Evolutionary conservation across 2,113 vertebrate species (phyloP), one percentile per base, ranked within the genome.

Genomic region (Uria lomvia): DNA sequence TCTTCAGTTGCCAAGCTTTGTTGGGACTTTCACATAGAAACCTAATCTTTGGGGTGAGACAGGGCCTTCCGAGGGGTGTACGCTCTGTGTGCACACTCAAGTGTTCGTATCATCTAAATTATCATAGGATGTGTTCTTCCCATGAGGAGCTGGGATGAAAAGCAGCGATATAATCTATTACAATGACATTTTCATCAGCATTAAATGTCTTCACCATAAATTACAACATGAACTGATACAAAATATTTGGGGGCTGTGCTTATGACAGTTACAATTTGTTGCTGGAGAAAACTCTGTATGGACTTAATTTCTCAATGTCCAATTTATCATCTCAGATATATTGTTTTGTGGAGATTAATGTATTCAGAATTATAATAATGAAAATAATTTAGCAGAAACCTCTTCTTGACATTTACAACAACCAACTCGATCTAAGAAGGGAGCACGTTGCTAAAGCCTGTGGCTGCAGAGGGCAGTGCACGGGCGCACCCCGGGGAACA

Each of bases 161-260:
- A 65, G 45, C 29, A 67, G 49, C 2, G 4, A 49, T 52, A 66
- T 30, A n/a, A 96, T 83, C 67, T 53, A 47, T 86, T 90, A 70
- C 30, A 76, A n/a, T 49, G 63, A 87, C 82, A 63, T 90, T 87
- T 92, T 67, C 86, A 87, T 92, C 86, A 77, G 42, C 70, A 52
- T 53, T 94, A 85, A 76, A 84, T 66, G 65, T 72, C 77, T 80
- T 87, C 45, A 29, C 17, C 29, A 56, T 72, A 53, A 96, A 74
- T 82, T 70, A 92, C 72, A 78, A 74, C 65, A 29, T 8, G 52
- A 79, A 50, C 49, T 8, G 32, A 71, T 22, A 43, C 26, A 42
- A 67, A 75, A 58, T 62, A 72, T 66, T 95, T 9, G 67, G 66
- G 68, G 55, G 60, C 66, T 45, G 30, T 1, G 24, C 76, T 32